phyloP scores from a whole-genome alignment of 2,888 invertebrate species.

The Drosophila mimica region DNA sequence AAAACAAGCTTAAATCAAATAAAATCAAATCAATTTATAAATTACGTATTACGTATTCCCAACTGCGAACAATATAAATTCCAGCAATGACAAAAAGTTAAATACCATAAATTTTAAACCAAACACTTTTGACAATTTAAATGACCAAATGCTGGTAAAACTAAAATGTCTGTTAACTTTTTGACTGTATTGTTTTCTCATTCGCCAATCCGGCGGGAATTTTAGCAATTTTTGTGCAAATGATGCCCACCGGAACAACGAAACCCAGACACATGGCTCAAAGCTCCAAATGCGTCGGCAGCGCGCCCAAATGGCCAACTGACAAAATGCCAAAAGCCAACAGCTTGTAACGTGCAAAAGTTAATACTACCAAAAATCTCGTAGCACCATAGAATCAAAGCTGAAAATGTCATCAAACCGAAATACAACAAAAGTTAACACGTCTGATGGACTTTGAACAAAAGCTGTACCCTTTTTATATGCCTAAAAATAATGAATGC shows the following conservation, averaged over 20 bases:
- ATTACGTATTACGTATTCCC: conserved; percentile 31
- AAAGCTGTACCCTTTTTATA: conserved; percentile 9
- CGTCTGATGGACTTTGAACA: conserved; percentile 25
- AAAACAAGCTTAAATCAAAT: conserved; percentile 16
- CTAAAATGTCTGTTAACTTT: conserved; percentile 63
- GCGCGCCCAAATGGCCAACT: conserved; percentile 18
- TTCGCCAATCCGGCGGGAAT: conserved; percentile 42
- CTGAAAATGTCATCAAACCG: conserved; percentile 13
- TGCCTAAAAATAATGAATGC: conserved; percentile 48
- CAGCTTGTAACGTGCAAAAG: conserved; percentile 62
- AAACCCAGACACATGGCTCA: conserved; percentile 67
- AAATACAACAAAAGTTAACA: conserved; percentile 42
- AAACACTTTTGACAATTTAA: conserved; percentile 37
- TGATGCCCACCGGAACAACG: conserved; percentile 72
- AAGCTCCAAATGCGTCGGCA: conserved; percentile 32
- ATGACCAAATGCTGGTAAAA: conserved; percentile 30
- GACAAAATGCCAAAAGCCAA: conserved; percentile 5
- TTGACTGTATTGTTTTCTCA: conserved; percentile 45
- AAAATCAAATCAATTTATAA: conserved; percentile 19
- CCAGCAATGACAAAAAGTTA: background rate
- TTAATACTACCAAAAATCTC: conserved; percentile 54
- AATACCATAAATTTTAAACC: conserved; percentile 9
- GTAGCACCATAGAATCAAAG: conserved; percentile 17
- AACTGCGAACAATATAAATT: background rate
- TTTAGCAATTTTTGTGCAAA: conserved; percentile 76